Conservation (phyloP, 2,113 vertebrate species). For the Salvelinus namaycush region DNA sequence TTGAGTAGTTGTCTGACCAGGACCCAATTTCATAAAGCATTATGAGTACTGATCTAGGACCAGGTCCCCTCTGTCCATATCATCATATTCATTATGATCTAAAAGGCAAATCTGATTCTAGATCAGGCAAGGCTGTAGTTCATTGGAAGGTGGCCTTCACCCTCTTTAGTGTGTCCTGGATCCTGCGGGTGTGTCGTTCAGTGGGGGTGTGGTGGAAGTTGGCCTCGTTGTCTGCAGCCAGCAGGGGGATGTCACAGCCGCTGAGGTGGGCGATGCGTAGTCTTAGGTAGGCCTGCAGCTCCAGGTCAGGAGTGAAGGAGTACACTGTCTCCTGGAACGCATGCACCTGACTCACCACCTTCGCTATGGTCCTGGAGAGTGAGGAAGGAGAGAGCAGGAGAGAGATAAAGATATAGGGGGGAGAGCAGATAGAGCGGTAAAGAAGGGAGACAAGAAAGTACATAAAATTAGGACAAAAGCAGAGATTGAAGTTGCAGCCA, state of each 20-base stretch:
- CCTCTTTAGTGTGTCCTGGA: slow-evolving; percentile 84
- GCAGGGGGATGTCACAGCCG: slow-evolving; percentile 77
- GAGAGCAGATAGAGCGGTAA: neutral
- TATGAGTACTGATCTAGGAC: neutral
- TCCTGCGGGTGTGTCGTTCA: slow-evolving; percentile 83
- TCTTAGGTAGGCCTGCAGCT: slow-evolving; percentile 85
- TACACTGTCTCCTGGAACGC: slow-evolving; percentile 90
- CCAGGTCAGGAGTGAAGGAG: slow-evolving; percentile 78
- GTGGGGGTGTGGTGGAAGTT: slow-evolving; percentile 77
- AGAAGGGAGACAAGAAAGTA: neutral
- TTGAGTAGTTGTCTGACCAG: neutral
- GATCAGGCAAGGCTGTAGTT: slow-evolving; percentile 21
- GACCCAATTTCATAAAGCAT: neutral
- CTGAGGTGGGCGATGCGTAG: slow-evolving; percentile 80
- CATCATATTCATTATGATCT: no score
- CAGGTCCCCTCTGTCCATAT: no score
- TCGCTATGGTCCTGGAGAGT: slow-evolving; percentile 84
- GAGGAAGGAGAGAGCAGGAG: neutral
- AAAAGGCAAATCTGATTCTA: neutral
- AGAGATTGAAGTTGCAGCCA: neutral
- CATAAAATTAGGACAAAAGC: no score
- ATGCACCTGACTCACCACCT: slow-evolving; percentile 92
- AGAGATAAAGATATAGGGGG: neutral
- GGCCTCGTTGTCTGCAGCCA: slow-evolving; percentile 81
- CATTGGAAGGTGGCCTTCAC: slow-evolving; percentile 93